Base-by-base conservation (phyloP, 2,797 vertebrate genomes). In the Hybognathus amarus region DNA sequence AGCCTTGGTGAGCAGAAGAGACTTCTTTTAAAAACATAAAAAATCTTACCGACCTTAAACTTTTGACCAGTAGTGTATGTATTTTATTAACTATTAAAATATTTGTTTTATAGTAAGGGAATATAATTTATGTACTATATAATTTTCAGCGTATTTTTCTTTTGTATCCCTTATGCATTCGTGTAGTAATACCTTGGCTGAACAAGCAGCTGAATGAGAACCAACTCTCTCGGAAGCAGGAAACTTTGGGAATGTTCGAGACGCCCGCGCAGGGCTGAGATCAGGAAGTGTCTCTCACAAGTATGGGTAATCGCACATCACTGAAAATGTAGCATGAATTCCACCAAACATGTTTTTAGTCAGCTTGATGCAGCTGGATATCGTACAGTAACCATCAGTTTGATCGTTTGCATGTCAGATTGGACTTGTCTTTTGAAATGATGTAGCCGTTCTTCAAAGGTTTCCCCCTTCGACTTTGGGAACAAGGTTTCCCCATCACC, bases 181-280 rank as follows among this genome's bases (percentile, higher is more conserved):
- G 87, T 88, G 69, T 89, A 99, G 98, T 99, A 45, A 99, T 99
- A 89, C 95, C 90, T 0, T 99, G 97, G 97, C 91, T 99, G 59
- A 99, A 99, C 91, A 99, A 97, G 90, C 97, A 99, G 91, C 92
- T 99, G 54, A 98, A 97, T 92, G 97, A 98, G 83, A 95, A 95
- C 87, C 96, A 98, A 88, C 88, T 96, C 78, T 85, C 84, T 75
- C 95, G 93, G 89, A 96, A 94, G 81, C 90, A 90, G 3, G 92
- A 92, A 80, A n/a, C 82, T 15, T n/a, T 88, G 80, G 95, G 95
- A 24, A 8, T 87, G 74, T 85, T 94, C 24, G 79, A 93, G 15
- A 91, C 90, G 5, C 90, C 94, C 9, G 90, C 11, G 66, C 81
- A 17, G 90, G 88, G 45, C 85, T 89, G 2, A 95, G 94, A 93